These are phyloP conservation scores for Sycobia sp. DNA, from an alignment of 1,140 invertebrate genomes.

Conservation along the genomic window DNA sequence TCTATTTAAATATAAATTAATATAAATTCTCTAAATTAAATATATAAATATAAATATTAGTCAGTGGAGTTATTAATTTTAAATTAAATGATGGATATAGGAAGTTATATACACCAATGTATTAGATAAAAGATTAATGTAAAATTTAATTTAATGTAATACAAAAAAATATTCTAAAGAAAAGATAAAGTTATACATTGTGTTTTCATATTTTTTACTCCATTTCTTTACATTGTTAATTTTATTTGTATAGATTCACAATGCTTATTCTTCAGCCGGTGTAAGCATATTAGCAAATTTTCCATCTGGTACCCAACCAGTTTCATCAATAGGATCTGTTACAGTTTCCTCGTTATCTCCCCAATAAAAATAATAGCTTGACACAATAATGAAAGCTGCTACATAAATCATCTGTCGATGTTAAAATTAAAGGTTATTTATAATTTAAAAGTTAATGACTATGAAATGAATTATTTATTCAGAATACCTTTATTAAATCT, in stretches of 20 bases:
- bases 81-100: no score
- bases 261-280: no score
- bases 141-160: slow-evolving; percentile 11
- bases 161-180: not conserved
- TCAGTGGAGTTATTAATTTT: no score
- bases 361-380: slow-evolving; percentile 45
- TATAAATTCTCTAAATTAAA: no score
- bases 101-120: no score
- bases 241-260: no score
- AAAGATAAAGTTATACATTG: slow-evolving; percentile 1
- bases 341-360: slow-evolving; percentile 34
- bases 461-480: no score
- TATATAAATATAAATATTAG: no score
- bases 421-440: not conserved
- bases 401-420: slow-evolving; percentile 20
- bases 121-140: no score
- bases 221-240: not conserved
- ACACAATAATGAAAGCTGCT: slow-evolving; percentile 5
- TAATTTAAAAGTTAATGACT: no score
- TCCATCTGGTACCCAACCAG: slow-evolving; percentile 47
- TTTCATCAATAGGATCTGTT: slow-evolving; percentile 41
- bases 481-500: slow-evolving; percentile 13
- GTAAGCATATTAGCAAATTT: no score
- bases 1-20: no score
- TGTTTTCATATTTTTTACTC: not conserved